Evolutionary conservation across 1,140 invertebrate genomes (phyloP), one percentile per base, ranked within the genome.

Genomic region (Lordiphosa collinella): DNA sequence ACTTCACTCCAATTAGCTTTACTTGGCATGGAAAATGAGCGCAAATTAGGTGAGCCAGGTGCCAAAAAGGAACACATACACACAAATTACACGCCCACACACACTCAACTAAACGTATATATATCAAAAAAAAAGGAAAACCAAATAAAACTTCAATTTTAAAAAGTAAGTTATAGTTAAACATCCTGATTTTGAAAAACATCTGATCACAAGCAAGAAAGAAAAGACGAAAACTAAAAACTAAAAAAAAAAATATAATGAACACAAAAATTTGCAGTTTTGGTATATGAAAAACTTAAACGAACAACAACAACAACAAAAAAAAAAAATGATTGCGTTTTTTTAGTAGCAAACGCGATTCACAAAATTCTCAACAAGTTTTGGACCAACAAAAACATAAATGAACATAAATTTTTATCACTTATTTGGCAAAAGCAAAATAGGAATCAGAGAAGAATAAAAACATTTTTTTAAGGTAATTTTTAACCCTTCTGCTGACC

Each of bases 331-430:
- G 47, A 84, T 84, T 84, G 78, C 78, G 78, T 84, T 84, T 84
- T 84, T 84, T 84, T 84, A 84, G 78, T 84, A 84, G 78, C 78
- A 73, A 84, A 82, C 78, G 78, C 78, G 78, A 84, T 84, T 84
- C 55, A 72, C 76, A 71, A 85, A 85, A 85, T 85, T 85, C 18
- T 38, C 34, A 67, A 59, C 7, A 59, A 40, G 67, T 86, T 72
- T 62, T 62, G 55, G 61, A 61, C 22, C 8, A 18, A 64, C 53
- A 62, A 55, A 79, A 68, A 52, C 61, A 58, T 29, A 29, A 29
- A 29, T 29, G 25, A 29, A 29, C 25, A 29, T 29, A 62, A 62
- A 72, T 85, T 88, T 87, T 88, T 88, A 88, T 88, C 86, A 88
- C 86, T 88, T 88, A 88, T 88, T 87, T 87, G 79, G 85, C 64